A percentile compares a stretch with the other conserved stretches of the same genome.
phyloP scores from a whole-genome alignment of 2,888 invertebrate species.

The Parasteatoda lunata region DNA sequence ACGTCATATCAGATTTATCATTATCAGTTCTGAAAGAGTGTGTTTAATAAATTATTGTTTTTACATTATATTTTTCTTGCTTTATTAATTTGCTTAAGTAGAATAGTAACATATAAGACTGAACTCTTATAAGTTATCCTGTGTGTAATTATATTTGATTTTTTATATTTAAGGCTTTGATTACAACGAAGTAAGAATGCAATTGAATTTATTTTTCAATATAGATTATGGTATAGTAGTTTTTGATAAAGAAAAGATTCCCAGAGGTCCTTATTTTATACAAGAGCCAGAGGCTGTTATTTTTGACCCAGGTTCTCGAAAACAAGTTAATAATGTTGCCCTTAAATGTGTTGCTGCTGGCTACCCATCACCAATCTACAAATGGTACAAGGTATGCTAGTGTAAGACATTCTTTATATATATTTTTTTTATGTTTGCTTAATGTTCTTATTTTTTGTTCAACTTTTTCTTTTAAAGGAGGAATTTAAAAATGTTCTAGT shows the following conservation, averaged over 20 bases:
- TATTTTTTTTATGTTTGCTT: background rate
- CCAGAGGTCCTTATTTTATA: slow-evolving; percentile 90
- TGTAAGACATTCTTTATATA: no score
- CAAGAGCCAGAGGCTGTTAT: slow-evolving; percentile 88
- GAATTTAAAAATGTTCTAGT: slow-evolving; percentile 86
- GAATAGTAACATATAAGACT: no score
- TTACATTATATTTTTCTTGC: no score
- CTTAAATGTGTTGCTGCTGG: slow-evolving; percentile 80
- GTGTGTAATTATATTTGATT: no score
- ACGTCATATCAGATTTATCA: no score
- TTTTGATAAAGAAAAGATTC: slow-evolving; percentile 85
- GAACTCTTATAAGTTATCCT: no score
- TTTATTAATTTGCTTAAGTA: no score
- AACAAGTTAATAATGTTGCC: slow-evolving; percentile 83
- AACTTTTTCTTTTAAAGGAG: slow-evolving; percentile 76
- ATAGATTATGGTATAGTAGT: slow-evolving; percentile 90
- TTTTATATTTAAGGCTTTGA: no score
- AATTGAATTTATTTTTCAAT: background rate
- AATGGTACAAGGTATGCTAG: slow-evolving; percentile 82
- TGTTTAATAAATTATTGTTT: no score
- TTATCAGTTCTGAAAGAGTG: no score
- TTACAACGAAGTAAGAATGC: no score
- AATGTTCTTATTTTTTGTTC: background rate
- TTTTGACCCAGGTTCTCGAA: slow-evolving; percentile 84
- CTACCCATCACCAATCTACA: slow-evolving; percentile 90